phyloP scores from a whole-genome alignment of 2,888 invertebrate species.

The Papilio elwesi region DNA sequence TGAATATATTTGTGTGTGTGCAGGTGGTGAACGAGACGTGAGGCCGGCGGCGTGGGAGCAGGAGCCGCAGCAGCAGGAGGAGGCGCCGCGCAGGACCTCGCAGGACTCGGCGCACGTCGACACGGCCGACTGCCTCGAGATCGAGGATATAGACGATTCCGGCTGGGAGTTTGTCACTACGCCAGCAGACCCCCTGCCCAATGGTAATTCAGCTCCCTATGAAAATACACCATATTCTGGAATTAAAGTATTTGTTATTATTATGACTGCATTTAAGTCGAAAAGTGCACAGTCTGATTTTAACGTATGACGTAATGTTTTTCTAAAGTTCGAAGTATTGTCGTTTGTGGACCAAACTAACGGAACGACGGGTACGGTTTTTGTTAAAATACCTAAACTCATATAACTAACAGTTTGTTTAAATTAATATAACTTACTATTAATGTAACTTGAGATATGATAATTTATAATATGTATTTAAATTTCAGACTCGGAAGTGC shows the following conservation, averaged over 20 bases:
- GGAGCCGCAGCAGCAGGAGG: conserved; percentile 47
- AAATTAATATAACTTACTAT: too few relatives aligned
- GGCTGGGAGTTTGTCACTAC: conserved; percentile 78
- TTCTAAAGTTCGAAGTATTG: too few relatives aligned
- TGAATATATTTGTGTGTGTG: not conserved
- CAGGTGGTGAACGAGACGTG: conserved; percentile 71
- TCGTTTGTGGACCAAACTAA: too few relatives aligned
- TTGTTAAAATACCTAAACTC: too few relatives aligned
- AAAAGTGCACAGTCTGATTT: too few relatives aligned
- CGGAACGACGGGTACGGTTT: too few relatives aligned
- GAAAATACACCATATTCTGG: not conserved
- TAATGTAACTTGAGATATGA: too few relatives aligned
- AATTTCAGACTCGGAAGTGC: conserved; percentile 66
- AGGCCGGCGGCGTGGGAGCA: conserved; percentile 52
- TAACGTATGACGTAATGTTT: too few relatives aligned
- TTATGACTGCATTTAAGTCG: too few relatives aligned
- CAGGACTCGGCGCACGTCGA: conserved; percentile 57
- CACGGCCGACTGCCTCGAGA: conserved; percentile 81
- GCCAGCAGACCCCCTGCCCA: conserved; percentile 74
- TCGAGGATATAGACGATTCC: conserved; percentile 78
- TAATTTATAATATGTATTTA: not conserved
- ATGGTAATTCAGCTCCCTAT: conserved; percentile 54
- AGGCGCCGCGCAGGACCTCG: conserved; percentile 45
- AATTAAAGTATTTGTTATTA: not conserved
- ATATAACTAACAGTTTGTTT: too few relatives aligned